Evolutionary conservation across 2,797 vertebrate species (phyloP).

Genomic region (Gymnothorax reevesii): DNA sequence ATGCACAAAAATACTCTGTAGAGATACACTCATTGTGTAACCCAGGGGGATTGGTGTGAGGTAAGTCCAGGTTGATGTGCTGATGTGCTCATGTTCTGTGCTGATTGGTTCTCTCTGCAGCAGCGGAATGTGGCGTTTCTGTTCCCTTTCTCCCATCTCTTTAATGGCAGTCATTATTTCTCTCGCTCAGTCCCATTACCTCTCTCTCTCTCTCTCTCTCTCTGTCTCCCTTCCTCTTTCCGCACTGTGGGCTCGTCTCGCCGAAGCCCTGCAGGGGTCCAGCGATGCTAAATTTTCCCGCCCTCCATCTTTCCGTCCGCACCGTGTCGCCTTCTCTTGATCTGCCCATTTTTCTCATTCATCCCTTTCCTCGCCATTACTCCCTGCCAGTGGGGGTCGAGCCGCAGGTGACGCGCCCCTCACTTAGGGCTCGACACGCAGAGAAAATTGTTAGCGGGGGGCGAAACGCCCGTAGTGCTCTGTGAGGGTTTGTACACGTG

Average conservation of each 20-base stretch:
- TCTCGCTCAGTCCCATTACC: not conserved
- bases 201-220: too few species aligned
- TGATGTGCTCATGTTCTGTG: too few species aligned
- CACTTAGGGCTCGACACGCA: not conserved
- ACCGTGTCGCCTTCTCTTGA: too few species aligned
- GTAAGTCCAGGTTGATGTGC: not conserved
- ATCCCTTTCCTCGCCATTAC: too few species aligned
- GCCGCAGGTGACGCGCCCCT: too few species aligned
- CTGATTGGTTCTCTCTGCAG: too few species aligned
- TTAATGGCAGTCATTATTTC: not conserved
- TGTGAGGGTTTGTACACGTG: too few species aligned
- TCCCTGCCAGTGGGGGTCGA: not conserved
- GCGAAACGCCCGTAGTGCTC: not conserved
- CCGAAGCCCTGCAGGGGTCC: not conserved
- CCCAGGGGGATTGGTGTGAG: not conserved
- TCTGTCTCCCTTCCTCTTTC: not conserved
- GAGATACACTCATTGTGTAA: too few species aligned
- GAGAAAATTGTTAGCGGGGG: not conserved
- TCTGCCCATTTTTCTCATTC: not conserved
- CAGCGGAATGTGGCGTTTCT: not conserved
- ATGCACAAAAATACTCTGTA: too few species aligned
- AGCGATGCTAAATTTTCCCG: not conserved
- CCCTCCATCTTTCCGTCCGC: not conserved
- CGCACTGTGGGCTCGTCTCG: not conserved
- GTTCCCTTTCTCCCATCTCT: not conserved